Base-by-base conservation (phyloP, 1,140 invertebrate species). In the Dreissena polymorpha region DNA sequence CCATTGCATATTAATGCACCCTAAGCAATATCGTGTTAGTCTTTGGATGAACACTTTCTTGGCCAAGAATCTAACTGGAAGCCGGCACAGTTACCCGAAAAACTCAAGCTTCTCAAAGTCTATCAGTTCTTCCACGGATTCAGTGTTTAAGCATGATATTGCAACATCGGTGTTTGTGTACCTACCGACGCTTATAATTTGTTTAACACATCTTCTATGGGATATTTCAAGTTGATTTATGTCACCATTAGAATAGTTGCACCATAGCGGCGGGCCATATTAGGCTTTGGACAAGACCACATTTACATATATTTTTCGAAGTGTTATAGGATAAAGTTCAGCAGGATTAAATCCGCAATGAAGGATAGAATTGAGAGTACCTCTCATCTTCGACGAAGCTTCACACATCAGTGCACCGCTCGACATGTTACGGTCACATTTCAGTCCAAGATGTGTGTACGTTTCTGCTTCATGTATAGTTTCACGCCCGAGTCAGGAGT, bases 401-500 rank as follows among this genome's bases (percentile, higher is more conserved):
- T 81, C 27, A 3, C 53, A 3, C 13, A 73, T 51, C 50, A n/a
- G 14, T 18, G 57, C 29, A 16, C 16, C 13, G 6, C 23, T 10
- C 12, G 39, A 73, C 23, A 73, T 16, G 50, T 64, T 53, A 12
- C 21, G 29, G 14, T 81, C 57, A 1, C n/a, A 81, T n/a, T n/a
- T n/a, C n/a, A n/a, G 21, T 12, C 78, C 70, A 13, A 65, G 57
- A 73, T 81, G 69, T 27, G 27, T 27, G 39, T 80, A 80, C 39
- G 68, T 8, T 5, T 60, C 55, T 39, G n/a, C 49, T 39, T 69
- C 69, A 0, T 53, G 5, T 51, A 81, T 71, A 10, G 18, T 53
- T 10, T 65, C n/a, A n/a, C n/a, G 6, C 7, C 67, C 68, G 25
- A 71, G n/a, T n/a, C n/a, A n/a, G n/a, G n/a, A n/a, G 53, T n/a